These are phyloP conservation scores for Crossaster papposus DNA, from an alignment of 53 echinoderm and acorn worm genomes.

Conservation along the genomic window DNA sequence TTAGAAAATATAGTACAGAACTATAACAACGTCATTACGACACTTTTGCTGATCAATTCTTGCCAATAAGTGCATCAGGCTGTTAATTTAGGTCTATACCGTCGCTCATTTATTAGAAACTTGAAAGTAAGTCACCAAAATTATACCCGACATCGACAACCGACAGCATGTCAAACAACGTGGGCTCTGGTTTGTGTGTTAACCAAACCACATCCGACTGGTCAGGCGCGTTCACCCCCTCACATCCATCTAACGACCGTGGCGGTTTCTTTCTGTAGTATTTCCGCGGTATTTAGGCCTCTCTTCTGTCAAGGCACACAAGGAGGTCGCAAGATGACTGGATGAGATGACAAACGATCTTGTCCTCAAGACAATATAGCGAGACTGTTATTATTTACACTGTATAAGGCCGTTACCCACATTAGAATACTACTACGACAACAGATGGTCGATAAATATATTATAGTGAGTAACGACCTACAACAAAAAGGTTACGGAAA, in stretches of 20 bases:
- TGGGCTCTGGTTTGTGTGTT: slow-evolving; percentile 1
- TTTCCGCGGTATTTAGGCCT: neutral
- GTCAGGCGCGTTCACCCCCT: neutral
- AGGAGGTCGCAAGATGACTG: slow-evolving; percentile 12
- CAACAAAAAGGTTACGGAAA: too few relatives aligned
- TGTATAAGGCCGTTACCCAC: slow-evolving; percentile 11
- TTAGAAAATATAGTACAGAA: too few relatives aligned
- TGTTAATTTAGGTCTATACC: too few relatives aligned
- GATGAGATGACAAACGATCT: slow-evolving; percentile 7
- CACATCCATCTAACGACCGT: neutral
- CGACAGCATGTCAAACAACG: slow-evolving; percentile 9
- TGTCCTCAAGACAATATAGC: slow-evolving; percentile 20
- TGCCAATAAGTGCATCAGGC: neutral
- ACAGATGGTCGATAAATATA: neutral
- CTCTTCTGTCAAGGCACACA: neutral
- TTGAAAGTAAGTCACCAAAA: neutral
- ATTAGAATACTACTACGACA: slow-evolving; percentile 41
- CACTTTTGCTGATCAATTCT: too few relatives aligned
- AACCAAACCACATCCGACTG: slow-evolving; percentile 41
- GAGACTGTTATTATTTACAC: slow-evolving; percentile 44
- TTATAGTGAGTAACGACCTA: too few relatives aligned
- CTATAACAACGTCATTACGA: too few relatives aligned
- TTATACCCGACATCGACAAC: slow-evolving; percentile 10
- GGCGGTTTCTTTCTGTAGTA: neutral
- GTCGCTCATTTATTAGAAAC: neutral